phyloP scores from a whole-genome alignment of 2,797 vertebrate species.

The Anableps anableps region DNA sequence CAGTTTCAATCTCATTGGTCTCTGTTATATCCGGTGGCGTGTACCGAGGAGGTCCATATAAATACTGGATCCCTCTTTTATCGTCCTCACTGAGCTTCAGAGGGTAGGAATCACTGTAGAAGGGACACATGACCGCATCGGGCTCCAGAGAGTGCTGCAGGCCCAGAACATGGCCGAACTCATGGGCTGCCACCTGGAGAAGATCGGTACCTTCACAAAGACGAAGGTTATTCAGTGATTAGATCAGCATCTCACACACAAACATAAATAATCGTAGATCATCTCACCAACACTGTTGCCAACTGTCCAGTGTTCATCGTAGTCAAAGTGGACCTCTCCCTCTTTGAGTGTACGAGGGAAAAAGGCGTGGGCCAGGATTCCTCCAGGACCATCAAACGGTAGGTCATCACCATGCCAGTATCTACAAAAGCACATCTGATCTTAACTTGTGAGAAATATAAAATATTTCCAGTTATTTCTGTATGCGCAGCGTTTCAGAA shows the following conservation, averaged over 20 bases:
- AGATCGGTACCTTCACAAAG: conserved; percentile 85
- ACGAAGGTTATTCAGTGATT: neutral
- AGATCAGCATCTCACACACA: neutral
- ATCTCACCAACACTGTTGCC: conserved; percentile 81
- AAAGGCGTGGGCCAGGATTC: conserved; percentile 91
- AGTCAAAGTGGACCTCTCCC: conserved; percentile 93
- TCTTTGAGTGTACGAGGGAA: conserved; percentile 89
- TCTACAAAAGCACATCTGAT: conserved; percentile 67
- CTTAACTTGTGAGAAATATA: neutral
- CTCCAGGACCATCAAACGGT: conserved; percentile 91
- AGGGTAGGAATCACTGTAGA: conserved; percentile 90
- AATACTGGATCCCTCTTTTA: conserved; percentile 88
- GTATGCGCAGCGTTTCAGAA: neutral
- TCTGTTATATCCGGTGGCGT: conserved; percentile 21
- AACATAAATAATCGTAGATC: neutral
- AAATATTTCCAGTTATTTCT: neutral
- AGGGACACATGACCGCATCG: conserved; percentile 92
- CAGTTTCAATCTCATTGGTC: conserved; percentile 63
- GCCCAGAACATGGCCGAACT: conserved; percentile 92
- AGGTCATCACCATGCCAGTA: conserved; percentile 92
- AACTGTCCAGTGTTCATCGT: conserved; percentile 90
- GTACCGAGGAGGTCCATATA: conserved; percentile 69
- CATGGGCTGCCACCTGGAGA: conserved; percentile 92
- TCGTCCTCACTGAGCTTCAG: conserved; percentile 89
- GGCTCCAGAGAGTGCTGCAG: conserved; percentile 89